Percentiles rank a stretch among this genome's conserved stretches.
Conservation (phyloP, 2,797 vertebrate genomes). For the Synaphobranchus kaupii region DNA sequence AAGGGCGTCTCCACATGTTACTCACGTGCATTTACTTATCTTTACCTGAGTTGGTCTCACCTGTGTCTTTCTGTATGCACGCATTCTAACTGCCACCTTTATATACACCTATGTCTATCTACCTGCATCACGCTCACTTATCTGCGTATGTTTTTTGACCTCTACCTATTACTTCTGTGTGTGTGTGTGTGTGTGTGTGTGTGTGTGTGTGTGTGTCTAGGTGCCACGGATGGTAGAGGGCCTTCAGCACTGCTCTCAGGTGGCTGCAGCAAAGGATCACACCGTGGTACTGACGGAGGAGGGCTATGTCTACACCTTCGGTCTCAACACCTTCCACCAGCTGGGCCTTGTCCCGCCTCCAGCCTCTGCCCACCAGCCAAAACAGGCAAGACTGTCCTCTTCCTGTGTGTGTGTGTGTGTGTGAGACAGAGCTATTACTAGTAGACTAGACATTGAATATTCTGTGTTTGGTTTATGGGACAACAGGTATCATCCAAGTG, state of each 20-base stretch:
- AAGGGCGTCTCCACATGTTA: constrained; percentile 40
- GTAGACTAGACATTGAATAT: too few species aligned
- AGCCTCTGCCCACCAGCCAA: constrained; percentile 82
- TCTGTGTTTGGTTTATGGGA: constrained; percentile 1
- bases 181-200: constrained; percentile 3
- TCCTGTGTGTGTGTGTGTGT: neutral
- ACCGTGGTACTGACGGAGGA: constrained; percentile 93
- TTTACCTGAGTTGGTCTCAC: neutral
- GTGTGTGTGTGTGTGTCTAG: constrained; percentile 57
- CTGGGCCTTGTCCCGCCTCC: constrained; percentile 87
- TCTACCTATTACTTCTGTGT: too few species aligned
- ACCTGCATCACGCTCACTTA: too few species aligned
- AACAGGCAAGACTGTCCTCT: constrained; percentile 79
- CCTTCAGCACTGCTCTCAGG: constrained; percentile 87
- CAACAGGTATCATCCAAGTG: constrained; percentile 87
- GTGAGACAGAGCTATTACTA: neutral
- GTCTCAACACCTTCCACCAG: constrained; percentile 93
- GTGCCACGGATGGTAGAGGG: constrained; percentile 90
- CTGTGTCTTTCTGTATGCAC: neutral
- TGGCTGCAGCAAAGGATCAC: constrained; percentile 94
- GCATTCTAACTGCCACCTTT: neutral
- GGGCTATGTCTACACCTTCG: constrained; percentile 91
- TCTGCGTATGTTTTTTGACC: neutral
- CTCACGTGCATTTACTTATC: neutral
- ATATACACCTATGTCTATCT: neutral